Percentiles rank a stretch among this genome's conserved stretches.
Conservation (phyloP, 2,797 vertebrate genomes). For the Gorsachius magnificus region DNA sequence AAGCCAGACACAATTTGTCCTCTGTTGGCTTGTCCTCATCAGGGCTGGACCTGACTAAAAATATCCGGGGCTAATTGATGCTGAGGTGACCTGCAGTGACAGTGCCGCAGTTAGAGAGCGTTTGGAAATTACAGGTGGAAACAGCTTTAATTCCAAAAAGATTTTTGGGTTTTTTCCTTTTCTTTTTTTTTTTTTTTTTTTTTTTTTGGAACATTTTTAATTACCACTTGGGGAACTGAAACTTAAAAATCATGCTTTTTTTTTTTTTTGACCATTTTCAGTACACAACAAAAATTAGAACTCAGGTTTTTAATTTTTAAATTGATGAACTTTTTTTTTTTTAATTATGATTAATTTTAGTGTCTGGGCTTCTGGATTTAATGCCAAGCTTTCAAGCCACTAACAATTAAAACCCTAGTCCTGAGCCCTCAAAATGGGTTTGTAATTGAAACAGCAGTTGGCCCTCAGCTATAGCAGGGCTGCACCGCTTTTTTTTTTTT, state of each 20-base stretch:
- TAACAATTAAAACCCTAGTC: slow-evolving; percentile 9
- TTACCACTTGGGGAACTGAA: not conserved
- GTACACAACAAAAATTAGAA: not conserved
- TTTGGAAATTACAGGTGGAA: not conserved
- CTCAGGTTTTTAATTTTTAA: not conserved
- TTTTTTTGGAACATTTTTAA: not conserved
- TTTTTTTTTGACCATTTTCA: not conserved
- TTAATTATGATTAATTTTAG: not conserved
- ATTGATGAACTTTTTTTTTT: not conserved
- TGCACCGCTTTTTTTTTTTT: not conserved
- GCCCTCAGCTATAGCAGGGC: not conserved
- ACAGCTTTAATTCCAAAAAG: not conserved
- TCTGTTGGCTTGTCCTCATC: not conserved
- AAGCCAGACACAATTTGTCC: not conserved
- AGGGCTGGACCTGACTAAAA: not conserved
- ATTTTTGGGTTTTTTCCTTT: too few species aligned
- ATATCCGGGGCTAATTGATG: not conserved
- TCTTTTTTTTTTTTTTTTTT: too few species aligned
- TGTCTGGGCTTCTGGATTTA: not conserved
- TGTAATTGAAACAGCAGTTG: slow-evolving; percentile 1
- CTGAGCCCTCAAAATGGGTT: slow-evolving; percentile 32
- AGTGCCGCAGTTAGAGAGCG: not conserved
- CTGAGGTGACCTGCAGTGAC: not conserved
- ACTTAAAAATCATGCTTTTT: not conserved
- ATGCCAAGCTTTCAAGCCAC: slow-evolving; percentile 23